Evolutionary conservation across 2,797 vertebrate species (phyloP).

Genomic region (Falco biarmicus): DNA sequence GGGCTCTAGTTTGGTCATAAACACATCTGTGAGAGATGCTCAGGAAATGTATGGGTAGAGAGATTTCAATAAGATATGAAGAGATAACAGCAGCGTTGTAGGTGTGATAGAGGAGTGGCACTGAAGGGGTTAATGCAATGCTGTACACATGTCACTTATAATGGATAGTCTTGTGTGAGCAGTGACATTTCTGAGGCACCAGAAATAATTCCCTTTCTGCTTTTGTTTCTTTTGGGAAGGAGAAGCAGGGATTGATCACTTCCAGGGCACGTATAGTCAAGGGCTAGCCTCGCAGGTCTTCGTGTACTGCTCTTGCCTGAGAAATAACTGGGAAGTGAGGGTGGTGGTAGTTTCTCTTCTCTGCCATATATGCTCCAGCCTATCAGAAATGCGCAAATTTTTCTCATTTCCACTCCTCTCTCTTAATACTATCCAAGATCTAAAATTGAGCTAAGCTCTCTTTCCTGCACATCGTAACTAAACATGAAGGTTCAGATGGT

Average conservation of each 20-base stretch:
- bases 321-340: background rate
- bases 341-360: background rate
- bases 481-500: background rate
- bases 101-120: background rate
- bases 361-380: background rate
- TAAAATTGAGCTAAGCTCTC: background rate
- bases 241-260: background rate
- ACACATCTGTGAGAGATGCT: background rate
- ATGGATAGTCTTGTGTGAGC: background rate
- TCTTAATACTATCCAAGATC: background rate
- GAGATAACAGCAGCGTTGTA: background rate
- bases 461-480: accelerated
- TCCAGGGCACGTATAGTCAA: background rate
- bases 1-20: background rate
- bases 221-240: background rate
- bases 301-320: background rate
- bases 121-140: background rate
- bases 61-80: background rate
- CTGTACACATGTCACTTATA: background rate
- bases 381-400: background rate
- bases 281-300: background rate
- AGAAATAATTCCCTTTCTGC: background rate
- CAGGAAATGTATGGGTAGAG: background rate
- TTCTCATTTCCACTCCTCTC: background rate
- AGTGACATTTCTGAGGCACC: background rate